A percentile compares a stretch with the other conserved stretches of the same genome.
These are phyloP conservation scores for Hipposideros larvatus DNA, from an alignment of 2,797 vertebrate genomes.

Conservation along the genomic window DNA sequence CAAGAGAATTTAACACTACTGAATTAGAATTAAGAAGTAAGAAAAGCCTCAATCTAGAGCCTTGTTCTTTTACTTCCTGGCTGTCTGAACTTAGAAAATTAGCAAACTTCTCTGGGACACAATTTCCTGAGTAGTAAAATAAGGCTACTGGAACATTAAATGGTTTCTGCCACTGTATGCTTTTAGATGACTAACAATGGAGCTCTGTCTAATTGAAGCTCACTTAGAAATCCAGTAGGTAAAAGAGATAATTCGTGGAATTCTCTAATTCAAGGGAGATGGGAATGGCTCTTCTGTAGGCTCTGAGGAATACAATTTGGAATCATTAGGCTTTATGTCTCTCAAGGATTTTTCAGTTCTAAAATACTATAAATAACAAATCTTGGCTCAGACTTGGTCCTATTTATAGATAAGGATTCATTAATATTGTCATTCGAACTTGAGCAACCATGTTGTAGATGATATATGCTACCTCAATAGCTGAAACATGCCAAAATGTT, in stretches of 20 bases:
- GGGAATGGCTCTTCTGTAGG: neutral
- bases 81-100: neutral
- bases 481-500: neutral
- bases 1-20: neutral
- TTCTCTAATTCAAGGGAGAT: neutral
- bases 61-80: neutral
- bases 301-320: neutral
- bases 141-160: neutral
- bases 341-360: neutral
- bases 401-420: neutral
- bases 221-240: neutral
- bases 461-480: neutral
- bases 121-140: constrained; percentile 30
- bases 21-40: neutral
- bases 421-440: neutral
- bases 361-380: neutral
- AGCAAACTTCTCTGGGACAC: neutral
- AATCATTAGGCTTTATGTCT: neutral
- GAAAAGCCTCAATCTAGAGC: neutral
- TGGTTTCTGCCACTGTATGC: neutral
- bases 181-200: neutral
- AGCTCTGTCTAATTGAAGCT: neutral
- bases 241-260: neutral
- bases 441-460: neutral
- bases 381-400: neutral